Percentiles rank a stretch among this genome's conserved stretches.
These are phyloP conservation scores for Cyprinodon diabolis DNA, from an alignment of 2,797 vertebrate species.

Conservation along the genomic window DNA sequence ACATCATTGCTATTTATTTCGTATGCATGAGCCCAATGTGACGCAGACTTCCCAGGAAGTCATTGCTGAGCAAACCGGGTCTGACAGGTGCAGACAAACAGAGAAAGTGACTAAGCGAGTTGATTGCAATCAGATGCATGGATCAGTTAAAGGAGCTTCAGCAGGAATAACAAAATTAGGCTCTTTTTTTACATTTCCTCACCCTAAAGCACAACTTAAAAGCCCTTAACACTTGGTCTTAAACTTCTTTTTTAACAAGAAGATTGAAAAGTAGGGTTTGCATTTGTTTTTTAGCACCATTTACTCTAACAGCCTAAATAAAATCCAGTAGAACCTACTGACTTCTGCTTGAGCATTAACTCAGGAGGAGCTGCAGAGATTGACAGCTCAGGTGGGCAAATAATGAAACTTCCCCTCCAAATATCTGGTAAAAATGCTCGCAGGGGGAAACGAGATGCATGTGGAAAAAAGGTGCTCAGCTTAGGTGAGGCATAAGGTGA, in stretches of 20 bases:
- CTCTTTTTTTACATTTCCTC: neutral
- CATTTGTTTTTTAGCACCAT: neutral
- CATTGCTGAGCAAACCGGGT: slow-evolving; percentile 57
- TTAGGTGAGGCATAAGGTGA: neutral
- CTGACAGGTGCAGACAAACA: slow-evolving; percentile 34
- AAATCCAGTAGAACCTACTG: neutral
- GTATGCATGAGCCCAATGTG: slow-evolving; percentile 1
- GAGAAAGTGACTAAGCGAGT: slow-evolving; percentile 55
- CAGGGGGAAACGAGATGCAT: neutral
- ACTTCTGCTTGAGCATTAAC: neutral
- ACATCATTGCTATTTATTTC: slow-evolving; percentile 10
- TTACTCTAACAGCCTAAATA: neutral
- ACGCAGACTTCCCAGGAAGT: slow-evolving; percentile 31
- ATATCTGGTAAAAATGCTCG: neutral
- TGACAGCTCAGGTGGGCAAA: neutral
- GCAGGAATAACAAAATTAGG: slow-evolving; percentile 6
- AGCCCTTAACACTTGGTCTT: neutral
- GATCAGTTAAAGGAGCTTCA: slow-evolving; percentile 1
- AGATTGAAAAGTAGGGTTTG: neutral
- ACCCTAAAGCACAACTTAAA: neutral
- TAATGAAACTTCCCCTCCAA: too few species aligned
- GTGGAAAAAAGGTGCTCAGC: neutral
- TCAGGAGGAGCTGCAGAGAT: neutral
- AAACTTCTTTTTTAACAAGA: neutral
- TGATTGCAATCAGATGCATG: slow-evolving; percentile 13